Evolutionary conservation across 2,888 invertebrate species (phyloP).

Genomic region (Drosophila mimetica): DNA sequence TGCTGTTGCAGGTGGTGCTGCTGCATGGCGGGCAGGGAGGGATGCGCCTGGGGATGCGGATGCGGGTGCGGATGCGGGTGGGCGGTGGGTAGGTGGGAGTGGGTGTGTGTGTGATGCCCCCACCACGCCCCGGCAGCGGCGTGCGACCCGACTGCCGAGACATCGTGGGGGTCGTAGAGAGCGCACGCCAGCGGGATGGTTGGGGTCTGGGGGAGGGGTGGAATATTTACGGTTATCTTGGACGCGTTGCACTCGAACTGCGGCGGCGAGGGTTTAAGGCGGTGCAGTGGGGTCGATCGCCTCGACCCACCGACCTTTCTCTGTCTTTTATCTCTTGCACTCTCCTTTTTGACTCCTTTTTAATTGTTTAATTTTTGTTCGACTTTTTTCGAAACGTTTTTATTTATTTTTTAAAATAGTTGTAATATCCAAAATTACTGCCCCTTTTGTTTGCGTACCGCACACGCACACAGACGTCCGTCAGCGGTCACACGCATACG

Average conservation of each 20-base stretch:
- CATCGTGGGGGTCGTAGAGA: slow-evolving; percentile 86
- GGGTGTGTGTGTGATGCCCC: slow-evolving; percentile 83
- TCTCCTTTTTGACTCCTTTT: slow-evolving; percentile 1
- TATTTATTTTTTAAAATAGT: slow-evolving; percentile 25
- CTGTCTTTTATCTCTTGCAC: background rate
- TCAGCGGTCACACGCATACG: slow-evolving; percentile 24
- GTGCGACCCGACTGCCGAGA: slow-evolving; percentile 85
- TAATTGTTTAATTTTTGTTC: background rate
- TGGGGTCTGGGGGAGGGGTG: slow-evolving; percentile 85
- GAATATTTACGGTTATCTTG: slow-evolving; percentile 85
- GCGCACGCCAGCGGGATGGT: slow-evolving; percentile 86
- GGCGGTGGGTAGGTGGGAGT: slow-evolving; percentile 62
- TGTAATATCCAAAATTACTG: slow-evolving; percentile 9
- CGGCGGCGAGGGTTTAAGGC: slow-evolving; percentile 22
- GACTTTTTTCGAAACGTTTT: background rate
- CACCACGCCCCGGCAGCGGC: slow-evolving; percentile 85
- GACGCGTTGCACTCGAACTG: slow-evolving; percentile 78
- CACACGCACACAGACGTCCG: slow-evolving; percentile 52
- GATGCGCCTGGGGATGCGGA: slow-evolving; percentile 84
- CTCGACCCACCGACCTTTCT: slow-evolving; percentile 45
- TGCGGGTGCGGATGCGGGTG: slow-evolving; percentile 71
- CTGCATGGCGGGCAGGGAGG: slow-evolving; percentile 58
- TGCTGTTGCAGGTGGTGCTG: slow-evolving; percentile 84
- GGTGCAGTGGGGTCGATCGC: slow-evolving; percentile 40
- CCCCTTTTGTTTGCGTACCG: slow-evolving; percentile 51